A percentile compares a stretch with the other conserved stretches of the same genome.
Conservation (phyloP, 1,140 invertebrate species). For the Drosophila jambulina region DNA sequence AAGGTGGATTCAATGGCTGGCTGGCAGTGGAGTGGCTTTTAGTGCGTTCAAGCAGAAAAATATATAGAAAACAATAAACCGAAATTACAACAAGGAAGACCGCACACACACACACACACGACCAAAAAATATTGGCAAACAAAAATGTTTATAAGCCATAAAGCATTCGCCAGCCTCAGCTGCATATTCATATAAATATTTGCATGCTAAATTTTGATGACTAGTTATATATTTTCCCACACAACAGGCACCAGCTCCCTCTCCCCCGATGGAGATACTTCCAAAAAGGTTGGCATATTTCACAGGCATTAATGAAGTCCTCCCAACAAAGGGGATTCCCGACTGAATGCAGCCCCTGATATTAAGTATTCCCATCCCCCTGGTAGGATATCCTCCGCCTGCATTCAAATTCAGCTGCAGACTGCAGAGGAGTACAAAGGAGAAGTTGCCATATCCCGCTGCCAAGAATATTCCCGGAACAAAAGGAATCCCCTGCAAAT, state of each 20-base stretch:
- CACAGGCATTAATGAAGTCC: constrained; percentile 59
- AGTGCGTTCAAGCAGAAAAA: constrained; percentile 82
- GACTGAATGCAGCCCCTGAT: constrained; percentile 10
- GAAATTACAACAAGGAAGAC: constrained; percentile 71
- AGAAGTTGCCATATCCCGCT: constrained; percentile 33
- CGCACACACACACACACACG: constrained; percentile 7
- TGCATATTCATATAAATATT: constrained; percentile 55
- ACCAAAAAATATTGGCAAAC: constrained; percentile 71
- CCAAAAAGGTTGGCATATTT: constrained; percentile 24
- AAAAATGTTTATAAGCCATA: constrained; percentile 78
- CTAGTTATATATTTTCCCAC: constrained; percentile 61
- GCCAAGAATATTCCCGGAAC: constrained; percentile 23
- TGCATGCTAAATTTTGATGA: constrained; percentile 74
- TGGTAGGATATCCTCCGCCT: constrained; percentile 7
- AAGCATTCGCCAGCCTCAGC: constrained; percentile 46
- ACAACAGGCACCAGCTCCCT: background rate
- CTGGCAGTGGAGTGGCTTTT: constrained; percentile 77
- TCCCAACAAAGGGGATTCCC: constrained; percentile 41
- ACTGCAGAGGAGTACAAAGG: constrained; percentile 27
- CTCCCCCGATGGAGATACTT: constrained; percentile 13
- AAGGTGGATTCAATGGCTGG: constrained; percentile 53
- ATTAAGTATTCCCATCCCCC: constrained; percentile 32
- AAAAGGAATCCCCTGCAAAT: constrained; percentile 31
- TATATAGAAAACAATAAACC: constrained; percentile 83
- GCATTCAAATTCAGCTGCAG: constrained; percentile 43